These are phyloP conservation scores for Pempheris klunzingeri DNA, from an alignment of 2,797 vertebrate genomes.

Conservation along the genomic window DNA sequence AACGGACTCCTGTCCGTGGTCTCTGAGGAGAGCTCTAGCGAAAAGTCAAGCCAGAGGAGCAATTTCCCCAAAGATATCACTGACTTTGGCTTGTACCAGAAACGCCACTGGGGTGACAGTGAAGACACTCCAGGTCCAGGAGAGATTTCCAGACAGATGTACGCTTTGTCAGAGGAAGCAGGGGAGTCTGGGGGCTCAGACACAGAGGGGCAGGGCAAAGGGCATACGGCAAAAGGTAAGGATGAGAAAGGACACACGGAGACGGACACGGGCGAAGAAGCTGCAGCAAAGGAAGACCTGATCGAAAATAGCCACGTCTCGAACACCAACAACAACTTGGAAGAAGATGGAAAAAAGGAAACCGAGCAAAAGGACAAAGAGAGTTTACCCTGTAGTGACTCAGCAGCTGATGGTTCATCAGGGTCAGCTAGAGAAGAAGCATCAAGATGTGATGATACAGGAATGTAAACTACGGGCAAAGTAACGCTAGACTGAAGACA, in stretches of 20 bases:
- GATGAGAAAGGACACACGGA: conserved; percentile 28
- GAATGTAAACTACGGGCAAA: conserved; percentile 9
- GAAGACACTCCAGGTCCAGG: conserved; percentile 32
- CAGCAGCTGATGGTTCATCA: conserved; percentile 38
- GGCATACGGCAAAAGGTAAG: conserved; percentile 40
- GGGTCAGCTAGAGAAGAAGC: conserved; percentile 39
- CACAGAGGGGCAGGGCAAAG: conserved; percentile 69
- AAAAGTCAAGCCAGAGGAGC: conserved; percentile 80
- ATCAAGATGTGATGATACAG: conserved; percentile 12
- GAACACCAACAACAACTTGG: conserved; percentile 9
- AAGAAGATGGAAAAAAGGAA: conserved; percentile 45
- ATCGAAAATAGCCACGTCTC: conserved; percentile 23
- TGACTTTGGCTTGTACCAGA: conserved; percentile 89
- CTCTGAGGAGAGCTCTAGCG: conserved; percentile 50
- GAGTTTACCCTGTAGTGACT: conserved; percentile 36
- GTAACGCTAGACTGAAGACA: conserved; percentile 28
- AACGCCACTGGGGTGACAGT: conserved; percentile 81
- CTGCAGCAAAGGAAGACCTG: conserved; percentile 5
- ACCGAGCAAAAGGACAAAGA: conserved; percentile 42
- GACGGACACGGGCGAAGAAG: conserved; percentile 25
- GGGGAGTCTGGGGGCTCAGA: conserved; percentile 81
- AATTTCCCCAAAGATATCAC: conserved; percentile 88
- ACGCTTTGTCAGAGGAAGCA: conserved; percentile 92
- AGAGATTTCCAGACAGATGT: conserved; percentile 87
- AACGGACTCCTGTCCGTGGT: conserved; percentile 86